phyloP scores from a whole-genome alignment of 2,797 vertebrate species.

The Coracias cyanogaster region DNA sequence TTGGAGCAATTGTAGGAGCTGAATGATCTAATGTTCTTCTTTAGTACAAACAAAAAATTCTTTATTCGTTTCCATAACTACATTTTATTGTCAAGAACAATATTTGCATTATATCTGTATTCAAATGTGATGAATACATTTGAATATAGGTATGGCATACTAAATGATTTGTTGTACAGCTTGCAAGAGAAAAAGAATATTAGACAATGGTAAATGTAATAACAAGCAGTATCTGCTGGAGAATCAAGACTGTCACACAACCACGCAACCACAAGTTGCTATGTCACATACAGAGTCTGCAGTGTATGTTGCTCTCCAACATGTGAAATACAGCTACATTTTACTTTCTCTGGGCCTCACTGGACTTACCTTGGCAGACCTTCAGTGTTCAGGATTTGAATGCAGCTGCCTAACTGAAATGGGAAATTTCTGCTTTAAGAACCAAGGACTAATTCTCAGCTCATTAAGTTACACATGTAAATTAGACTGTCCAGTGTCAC shows the following conservation, averaged over 20 bases:
- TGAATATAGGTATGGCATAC: background rate
- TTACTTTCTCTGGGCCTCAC: background rate
- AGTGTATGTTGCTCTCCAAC: background rate
- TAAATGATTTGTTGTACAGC: background rate
- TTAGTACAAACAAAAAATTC: background rate
- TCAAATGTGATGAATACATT: background rate
- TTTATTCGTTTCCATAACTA: background rate
- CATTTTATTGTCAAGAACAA: background rate
- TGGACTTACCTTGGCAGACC: background rate
- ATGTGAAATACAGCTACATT: background rate
- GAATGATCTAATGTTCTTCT: background rate
- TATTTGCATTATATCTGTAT: background rate
- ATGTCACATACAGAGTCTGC: too few relatives aligned
- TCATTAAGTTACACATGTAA: constrained; percentile 23
- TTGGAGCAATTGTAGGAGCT: background rate
- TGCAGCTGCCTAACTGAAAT: background rate
- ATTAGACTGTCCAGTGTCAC: constrained; percentile 11
- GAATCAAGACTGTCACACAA: background rate
- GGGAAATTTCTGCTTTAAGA: background rate
- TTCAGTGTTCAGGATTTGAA: background rate
- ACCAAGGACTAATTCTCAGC: constrained; percentile 34
- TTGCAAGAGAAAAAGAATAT: background rate
- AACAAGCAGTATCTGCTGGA: background rate
- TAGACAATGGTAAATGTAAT: background rate
- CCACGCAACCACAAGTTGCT: background rate